Conservation (phyloP, 2,888 invertebrate genomes). For the Agrotis clavis region DNA sequence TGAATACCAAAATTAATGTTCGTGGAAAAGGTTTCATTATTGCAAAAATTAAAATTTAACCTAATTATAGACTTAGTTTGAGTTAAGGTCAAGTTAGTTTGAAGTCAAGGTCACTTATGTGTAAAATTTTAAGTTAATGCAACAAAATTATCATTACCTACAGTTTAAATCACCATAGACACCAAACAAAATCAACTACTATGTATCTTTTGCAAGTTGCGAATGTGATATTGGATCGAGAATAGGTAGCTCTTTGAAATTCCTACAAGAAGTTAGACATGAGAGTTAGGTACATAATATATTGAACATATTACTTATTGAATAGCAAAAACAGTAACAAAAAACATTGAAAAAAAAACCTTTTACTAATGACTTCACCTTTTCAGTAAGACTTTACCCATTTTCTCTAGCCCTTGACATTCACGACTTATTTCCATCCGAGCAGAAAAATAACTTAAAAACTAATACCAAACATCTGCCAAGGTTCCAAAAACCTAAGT, state of each 20-base stretch:
- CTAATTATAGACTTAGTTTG: no score
- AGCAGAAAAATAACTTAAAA: slow-evolving; percentile 14
- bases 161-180: no score
- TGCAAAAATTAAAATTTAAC: no score
- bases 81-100: not conserved
- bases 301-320: no score
- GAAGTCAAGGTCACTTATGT: not conserved
- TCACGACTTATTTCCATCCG: not conserved
- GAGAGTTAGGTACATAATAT: no score
- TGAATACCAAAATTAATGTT: no score
- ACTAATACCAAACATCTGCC: slow-evolving; percentile 15
- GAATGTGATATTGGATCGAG: not conserved
- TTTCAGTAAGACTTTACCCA: not conserved
- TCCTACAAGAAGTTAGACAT: not conserved
- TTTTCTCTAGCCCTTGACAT: not conserved
- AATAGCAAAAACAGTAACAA: no score
- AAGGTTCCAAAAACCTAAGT: slow-evolving; percentile 3
- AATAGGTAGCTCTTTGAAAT: not conserved
- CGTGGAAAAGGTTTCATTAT: no score
- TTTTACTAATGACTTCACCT: not conserved
- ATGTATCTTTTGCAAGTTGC: not conserved
- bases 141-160: no score
- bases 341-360: no score
- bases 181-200: no score
- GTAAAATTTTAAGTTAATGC: not conserved